Evolutionary conservation across 1,140 invertebrate species (phyloP), one percentile per base, ranked within the genome.

Genomic region (Diorhabda carinulata): DNA sequence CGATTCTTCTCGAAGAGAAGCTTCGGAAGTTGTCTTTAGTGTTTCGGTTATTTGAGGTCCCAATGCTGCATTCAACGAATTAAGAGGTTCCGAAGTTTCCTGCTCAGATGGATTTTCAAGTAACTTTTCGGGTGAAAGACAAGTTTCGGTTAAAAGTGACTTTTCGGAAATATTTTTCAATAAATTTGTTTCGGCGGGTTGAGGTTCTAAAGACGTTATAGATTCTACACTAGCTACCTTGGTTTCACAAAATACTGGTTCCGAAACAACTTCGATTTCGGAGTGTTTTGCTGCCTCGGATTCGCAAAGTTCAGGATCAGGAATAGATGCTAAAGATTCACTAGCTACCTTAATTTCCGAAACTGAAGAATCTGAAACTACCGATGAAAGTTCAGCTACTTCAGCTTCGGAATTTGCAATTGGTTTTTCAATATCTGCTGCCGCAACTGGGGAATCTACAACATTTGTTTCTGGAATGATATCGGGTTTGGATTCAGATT

Each of bases 361-460:
- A 45, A 70, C 67, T 43, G 70, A 61, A 61, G 70, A 7, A 62
- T 70, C 70, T n/a, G 70, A 40, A 42, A 71, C 7, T 52, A 57
- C 8, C 52, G 63, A 40, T 40, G 57, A n/a, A 42, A 43, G 40
- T 44, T 67, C 47, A n/a, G 47, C 6, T 52, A 3, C 47, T 52
- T 52, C 47, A 8, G 47, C n/a, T 8, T 63, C 43, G 4, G 41
- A 9, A 10, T 42, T 7, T 57, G 41, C 10, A 52, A 7, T 44
- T 63, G 25, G 10, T 0, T 25, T n/a, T 42, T 66, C 43, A 43
- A 61, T 43, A 59, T 42, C 8, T 5, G 61, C 43, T 41, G 61
- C 61, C 4, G 9, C 10, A 60, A 2, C 41, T 1, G 62, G 64
- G 59, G 56, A 42, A 40, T 52, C 47, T 52, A 4, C n/a, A 5